phyloP scores from a whole-genome alignment of 2,797 vertebrate genomes.

The Lepus oiostolus region DNA sequence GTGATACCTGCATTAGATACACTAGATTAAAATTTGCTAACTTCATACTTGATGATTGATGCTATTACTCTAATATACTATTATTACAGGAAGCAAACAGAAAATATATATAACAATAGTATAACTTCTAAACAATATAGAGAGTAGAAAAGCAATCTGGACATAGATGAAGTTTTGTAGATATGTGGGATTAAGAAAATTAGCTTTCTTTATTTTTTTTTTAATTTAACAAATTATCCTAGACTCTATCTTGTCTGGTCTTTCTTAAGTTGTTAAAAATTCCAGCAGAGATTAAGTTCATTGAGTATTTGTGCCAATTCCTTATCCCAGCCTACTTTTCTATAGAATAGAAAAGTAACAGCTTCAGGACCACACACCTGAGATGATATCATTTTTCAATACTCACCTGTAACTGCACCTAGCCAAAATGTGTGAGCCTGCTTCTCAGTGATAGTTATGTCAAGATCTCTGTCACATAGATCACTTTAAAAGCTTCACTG shows the following conservation, averaged over 20 bases:
- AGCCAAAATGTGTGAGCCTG: not conserved
- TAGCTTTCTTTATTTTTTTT: slow-evolving; percentile 16
- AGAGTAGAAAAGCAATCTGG: slow-evolving; percentile 37
- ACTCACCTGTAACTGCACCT: slow-evolving; percentile 36
- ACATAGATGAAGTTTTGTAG: not conserved
- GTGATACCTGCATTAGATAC: not conserved
- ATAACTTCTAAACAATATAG: not conserved
- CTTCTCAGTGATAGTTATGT: slow-evolving; percentile 36
- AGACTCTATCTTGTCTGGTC: not conserved
- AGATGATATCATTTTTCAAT: not conserved
- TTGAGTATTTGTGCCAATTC: not conserved
- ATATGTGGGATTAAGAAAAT: slow-evolving; percentile 18
- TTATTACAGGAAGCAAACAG: not conserved
- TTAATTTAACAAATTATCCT: slow-evolving; percentile 10
- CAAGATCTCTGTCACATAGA: slow-evolving; percentile 40
- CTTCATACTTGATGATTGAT: not conserved
- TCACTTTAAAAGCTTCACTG: slow-evolving; percentile 67
- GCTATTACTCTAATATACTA: not conserved
- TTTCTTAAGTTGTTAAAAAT: slow-evolving; percentile 51
- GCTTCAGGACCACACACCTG: slow-evolving; percentile 12
- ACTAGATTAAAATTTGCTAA: slow-evolving; percentile 1
- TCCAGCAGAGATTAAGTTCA: not conserved
- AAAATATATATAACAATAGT: not conserved
- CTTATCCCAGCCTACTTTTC: not conserved
- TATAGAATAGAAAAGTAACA: not conserved